Evolutionary conservation across 2,888 invertebrate species (phyloP).

Genomic region (Linnaemya vulpina): DNA sequence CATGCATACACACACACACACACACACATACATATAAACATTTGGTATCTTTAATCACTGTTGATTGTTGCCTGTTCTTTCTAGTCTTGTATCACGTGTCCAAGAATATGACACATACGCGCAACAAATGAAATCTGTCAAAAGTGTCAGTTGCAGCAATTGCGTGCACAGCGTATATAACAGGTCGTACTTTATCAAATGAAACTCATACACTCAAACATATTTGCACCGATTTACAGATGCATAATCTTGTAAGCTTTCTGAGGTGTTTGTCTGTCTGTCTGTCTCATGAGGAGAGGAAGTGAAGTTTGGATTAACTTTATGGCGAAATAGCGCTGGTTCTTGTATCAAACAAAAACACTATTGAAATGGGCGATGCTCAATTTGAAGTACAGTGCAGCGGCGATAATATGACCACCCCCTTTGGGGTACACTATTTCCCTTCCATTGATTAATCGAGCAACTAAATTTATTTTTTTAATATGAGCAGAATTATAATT

Average conservation of each 20-base stretch:
- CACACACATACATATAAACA: not conserved
- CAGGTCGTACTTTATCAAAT: conserved; percentile 13
- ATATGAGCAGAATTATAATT: too few relatives aligned
- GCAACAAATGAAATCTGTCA: conserved; percentile 70
- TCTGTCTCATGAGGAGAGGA: not conserved
- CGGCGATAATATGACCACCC: too few relatives aligned
- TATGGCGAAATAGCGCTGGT: not conserved
- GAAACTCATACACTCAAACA: not conserved
- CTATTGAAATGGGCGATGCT: too few relatives aligned
- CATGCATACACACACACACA: not conserved
- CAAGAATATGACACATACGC: conserved; percentile 61
- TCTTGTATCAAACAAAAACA: not conserved
- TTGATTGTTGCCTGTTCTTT: conserved; percentile 11
- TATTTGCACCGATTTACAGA: not conserved
- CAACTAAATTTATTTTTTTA: too few relatives aligned
- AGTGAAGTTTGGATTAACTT: conserved; percentile 11
- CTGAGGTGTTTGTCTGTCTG: not conserved
- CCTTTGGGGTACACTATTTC: too few relatives aligned
- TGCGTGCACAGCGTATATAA: conserved; percentile 56
- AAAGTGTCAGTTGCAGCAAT: conserved; percentile 71
- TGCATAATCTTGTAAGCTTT: not conserved
- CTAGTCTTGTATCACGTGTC: conserved; percentile 59
- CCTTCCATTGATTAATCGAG: too few relatives aligned
- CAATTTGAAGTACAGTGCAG: too few relatives aligned
- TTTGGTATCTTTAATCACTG: not conserved